Conservation (phyloP, 2,113 vertebrate genomes). For the Butorides virescens region DNA sequence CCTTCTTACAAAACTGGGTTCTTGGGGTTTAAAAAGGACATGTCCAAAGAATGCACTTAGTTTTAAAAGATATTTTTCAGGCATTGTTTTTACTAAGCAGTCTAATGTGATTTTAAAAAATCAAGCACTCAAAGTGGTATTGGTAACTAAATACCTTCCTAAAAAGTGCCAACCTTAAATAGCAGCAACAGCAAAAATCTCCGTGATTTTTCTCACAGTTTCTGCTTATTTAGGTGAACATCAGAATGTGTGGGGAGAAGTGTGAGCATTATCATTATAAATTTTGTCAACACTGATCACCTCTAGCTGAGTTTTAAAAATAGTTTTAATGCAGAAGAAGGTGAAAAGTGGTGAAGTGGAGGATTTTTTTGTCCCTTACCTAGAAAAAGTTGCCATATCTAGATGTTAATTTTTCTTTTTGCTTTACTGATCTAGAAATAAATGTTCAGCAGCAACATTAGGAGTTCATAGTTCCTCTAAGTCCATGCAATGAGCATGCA, state of each 20-base stretch:
- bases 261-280: not conserved
- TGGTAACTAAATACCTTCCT: not conserved
- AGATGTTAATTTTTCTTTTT: not conserved
- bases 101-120: not conserved
- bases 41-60: not conserved
- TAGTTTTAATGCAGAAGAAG: not conserved
- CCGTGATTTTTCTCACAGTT: not conserved
- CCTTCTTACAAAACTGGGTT: not conserved
- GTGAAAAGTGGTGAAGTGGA: not conserved
- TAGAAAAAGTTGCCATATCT: not conserved
- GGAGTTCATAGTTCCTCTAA: not conserved
- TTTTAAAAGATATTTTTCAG: not conserved
- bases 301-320: not conserved
- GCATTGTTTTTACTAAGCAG: not conserved
- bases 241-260: not conserved
- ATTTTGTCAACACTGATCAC: not conserved
- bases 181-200: not conserved
- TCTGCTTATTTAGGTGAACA: not conserved
- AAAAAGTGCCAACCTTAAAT: not conserved
- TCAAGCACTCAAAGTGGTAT: not conserved
- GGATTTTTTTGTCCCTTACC: not conserved
- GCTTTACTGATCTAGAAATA: not conserved
- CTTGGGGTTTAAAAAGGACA: not conserved
- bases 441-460: not conserved
- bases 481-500: not conserved